Evolutionary conservation across 2,113 vertebrate species (phyloP).

Genomic region (Cyanoderma ruficeps): DNA sequence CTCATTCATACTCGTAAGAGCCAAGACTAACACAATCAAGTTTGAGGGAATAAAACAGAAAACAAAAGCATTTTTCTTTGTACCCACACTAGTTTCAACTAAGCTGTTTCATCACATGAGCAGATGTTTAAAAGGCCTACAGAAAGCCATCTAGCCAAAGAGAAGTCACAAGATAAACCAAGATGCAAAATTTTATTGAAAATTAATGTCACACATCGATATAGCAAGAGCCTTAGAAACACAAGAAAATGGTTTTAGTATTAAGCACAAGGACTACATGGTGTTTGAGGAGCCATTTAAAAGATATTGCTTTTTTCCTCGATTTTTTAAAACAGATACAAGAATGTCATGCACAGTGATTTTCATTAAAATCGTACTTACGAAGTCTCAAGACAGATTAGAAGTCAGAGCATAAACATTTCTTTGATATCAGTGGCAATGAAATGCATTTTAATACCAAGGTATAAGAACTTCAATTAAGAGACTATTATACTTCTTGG

Average conservation of each 20-base stretch:
- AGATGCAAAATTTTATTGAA: constrained; percentile 85
- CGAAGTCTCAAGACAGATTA: constrained; percentile 29
- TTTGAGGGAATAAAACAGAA: neutral
- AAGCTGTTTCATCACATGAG: neutral
- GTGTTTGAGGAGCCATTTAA: constrained; percentile 12
- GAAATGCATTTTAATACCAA: constrained; percentile 52
- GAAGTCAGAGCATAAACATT: constrained; percentile 32
- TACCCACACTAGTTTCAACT: neutral
- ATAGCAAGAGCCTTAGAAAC: constrained; percentile 70
- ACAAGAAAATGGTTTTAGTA: constrained; percentile 46
- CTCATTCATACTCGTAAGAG: neutral
- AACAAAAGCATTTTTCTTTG: neutral
- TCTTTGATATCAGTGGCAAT: constrained; percentile 40
- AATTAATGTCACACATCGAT: constrained; percentile 74
- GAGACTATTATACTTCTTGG: constrained; percentile 45
- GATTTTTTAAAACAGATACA: neutral
- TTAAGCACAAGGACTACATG: constrained; percentile 48
- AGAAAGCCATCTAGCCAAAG: constrained; percentile 55
- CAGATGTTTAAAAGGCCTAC: neutral
- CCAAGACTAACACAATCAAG: neutral
- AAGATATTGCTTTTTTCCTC: neutral
- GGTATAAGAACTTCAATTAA: constrained; percentile 46
- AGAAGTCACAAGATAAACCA: constrained; percentile 70
- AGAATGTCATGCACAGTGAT: constrained; percentile 46
- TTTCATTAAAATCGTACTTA: constrained; percentile 38